Conservation (phyloP, 2,888 invertebrate species). For the Catocala fraxini region DNA sequence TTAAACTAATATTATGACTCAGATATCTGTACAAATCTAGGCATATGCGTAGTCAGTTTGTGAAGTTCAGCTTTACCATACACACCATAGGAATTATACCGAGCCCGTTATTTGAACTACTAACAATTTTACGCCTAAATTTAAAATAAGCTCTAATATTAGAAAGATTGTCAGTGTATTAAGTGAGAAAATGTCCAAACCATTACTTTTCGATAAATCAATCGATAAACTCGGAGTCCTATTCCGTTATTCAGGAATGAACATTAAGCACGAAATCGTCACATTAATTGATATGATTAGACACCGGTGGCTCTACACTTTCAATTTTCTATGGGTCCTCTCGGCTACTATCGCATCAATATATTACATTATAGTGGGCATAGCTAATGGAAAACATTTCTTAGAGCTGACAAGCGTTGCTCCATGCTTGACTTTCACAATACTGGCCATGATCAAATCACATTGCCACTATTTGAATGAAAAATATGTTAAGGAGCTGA, state of each 20-base stretch:
- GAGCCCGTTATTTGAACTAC: too few species aligned
- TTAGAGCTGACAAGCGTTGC: conserved; percentile 57
- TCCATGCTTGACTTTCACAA: conserved; percentile 51
- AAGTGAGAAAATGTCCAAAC: conserved; percentile 24
- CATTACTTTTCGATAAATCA: conserved; percentile 46
- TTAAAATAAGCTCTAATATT: too few species aligned
- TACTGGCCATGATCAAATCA: conserved; percentile 52
- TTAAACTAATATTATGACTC: conserved; percentile 16
- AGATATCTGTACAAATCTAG: conserved; percentile 5
- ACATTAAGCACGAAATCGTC: conserved; percentile 36
- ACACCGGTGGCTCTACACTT: conserved; percentile 47
- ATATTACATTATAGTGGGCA: conserved; percentile 46
- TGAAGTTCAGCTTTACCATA: background rate
- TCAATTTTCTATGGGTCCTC: conserved; percentile 54
- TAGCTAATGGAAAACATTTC: conserved; percentile 48
- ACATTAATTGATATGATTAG: conserved; percentile 37
- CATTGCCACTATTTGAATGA: conserved; percentile 44
- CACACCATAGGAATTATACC: background rate
- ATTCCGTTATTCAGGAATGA: conserved; percentile 52
- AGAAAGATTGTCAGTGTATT: too few species aligned
- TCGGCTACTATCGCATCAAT: conserved; percentile 40
- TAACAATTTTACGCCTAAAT: too few species aligned
- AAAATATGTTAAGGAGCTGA: conserved; percentile 39
- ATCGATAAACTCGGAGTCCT: conserved; percentile 48
- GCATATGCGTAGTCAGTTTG: conserved; percentile 3